Evolutionary conservation across 2,888 invertebrate species (phyloP).

Genomic region (Chaetogeoica ovagalla): DNA sequence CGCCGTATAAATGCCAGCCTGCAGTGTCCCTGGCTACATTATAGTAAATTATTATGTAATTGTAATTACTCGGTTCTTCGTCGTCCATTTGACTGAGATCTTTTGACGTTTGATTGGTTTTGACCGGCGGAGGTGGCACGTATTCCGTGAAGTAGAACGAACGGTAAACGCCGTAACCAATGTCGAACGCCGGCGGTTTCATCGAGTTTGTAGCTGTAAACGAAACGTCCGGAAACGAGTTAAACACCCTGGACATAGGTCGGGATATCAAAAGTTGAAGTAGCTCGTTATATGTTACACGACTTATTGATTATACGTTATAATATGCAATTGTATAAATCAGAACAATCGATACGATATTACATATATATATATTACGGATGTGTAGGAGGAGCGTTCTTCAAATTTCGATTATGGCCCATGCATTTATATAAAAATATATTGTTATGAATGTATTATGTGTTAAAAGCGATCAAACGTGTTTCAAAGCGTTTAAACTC

Average conservation of each 20-base stretch:
- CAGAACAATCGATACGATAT: no score
- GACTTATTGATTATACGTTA: no score
- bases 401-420: constrained; percentile 27
- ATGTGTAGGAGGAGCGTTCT: not conserved
- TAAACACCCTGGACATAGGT: not conserved
- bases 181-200: constrained; percentile 54
- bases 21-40: no score
- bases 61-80: constrained; percentile 44
- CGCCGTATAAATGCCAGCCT: not conserved
- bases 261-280: constrained; percentile 33
- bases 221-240: not conserved
- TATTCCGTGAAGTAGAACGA: constrained; percentile 57
- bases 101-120: constrained; percentile 20
- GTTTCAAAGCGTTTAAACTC: constrained; percentile 32
- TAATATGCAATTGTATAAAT: no score
- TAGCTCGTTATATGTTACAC: not conserved
- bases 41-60: not conserved
- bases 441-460: not conserved
- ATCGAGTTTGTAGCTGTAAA: constrained; percentile 53
- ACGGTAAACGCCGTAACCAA: constrained; percentile 59
- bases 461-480: not conserved
- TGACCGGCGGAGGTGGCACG: constrained; percentile 47
- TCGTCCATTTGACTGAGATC: constrained; percentile 2
- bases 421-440: not conserved
- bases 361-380: no score